phyloP scores from a whole-genome alignment of 2,797 vertebrate species.

The Mycteria americana region DNA sequence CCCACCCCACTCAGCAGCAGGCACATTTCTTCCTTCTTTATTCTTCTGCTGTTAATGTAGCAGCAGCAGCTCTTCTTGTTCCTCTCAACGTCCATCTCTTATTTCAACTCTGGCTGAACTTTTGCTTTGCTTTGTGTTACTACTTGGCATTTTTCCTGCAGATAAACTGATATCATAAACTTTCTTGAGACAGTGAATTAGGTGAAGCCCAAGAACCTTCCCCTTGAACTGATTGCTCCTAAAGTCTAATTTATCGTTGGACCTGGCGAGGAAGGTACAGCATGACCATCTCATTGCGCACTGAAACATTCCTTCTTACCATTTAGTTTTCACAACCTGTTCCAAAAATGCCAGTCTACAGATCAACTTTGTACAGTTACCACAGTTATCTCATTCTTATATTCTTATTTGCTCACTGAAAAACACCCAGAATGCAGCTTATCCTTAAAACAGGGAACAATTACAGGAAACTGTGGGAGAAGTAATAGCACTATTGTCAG shows the following conservation, averaged over 20 bases:
- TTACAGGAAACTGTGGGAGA: not conserved
- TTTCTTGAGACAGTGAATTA: not conserved
- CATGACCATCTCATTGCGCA: not conserved
- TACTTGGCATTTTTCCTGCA: not conserved
- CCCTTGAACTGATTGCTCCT: not conserved
- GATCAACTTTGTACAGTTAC: not conserved
- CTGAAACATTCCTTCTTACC: not conserved
- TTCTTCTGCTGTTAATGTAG: not conserved
- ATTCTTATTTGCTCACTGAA: not conserved
- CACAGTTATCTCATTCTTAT: not conserved
- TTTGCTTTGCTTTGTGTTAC: not conserved
- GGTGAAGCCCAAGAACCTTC: not conserved
- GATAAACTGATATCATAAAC: not conserved
- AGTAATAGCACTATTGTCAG: not conserved
- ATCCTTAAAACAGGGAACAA: not conserved
- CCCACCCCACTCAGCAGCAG: not conserved
- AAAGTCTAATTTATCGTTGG: not conserved
- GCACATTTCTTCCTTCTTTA: not conserved
- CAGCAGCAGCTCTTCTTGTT: not conserved
- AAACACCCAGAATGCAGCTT: not conserved
- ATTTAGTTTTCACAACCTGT: not conserved
- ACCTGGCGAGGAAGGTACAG: not conserved
- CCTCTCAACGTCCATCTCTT: not conserved
- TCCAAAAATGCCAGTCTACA: not conserved
- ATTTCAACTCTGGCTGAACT: not conserved